Evolutionary conservation across 2,888 invertebrate species (phyloP), one percentile per base, ranked within the genome.

Genomic region (Oligia fasciuncula): DNA sequence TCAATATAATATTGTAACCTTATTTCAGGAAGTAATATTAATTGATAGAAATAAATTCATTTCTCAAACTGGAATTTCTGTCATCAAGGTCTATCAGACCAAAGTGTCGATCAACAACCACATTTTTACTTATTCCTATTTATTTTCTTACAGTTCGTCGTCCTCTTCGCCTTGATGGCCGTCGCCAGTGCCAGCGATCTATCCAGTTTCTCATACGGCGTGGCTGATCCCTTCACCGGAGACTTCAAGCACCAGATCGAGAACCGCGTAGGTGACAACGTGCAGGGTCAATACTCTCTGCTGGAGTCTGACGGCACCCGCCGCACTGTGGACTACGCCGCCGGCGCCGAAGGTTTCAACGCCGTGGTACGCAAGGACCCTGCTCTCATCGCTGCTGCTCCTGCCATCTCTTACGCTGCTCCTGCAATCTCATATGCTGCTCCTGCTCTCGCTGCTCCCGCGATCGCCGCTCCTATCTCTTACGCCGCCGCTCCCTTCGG

Each of bases 281-380:
- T 92, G 67, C 85, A 89, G 78, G 93, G 92, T 29, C 92, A 93
- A 81, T 92, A 93, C 90, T 92, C 97, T 70, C 93, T 97, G 73
- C 90, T 94, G 80, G 97, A 97, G 75, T 92, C 97, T 70, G 97
- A 97, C 87, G 97, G 97, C 88, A 96, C 95, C 72, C 94, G 95
- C 82, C 95, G 97, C 83, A 96, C 95, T 51, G 97, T 97, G 3
- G 97, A 97, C 92, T 97, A 97, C 92, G 96, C 96, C 43, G 96
- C 97, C 29, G 97, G 97, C 72, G 94, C 95, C 82, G 93, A 91
- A 80, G 97, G 97, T 19, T 97, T 97, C 94, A 97, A 97, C 93
- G 97, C 97, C 70, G 94, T 97, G 67, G 97, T 97, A 0, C 96
- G 95, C 92, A 96, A 95, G 87, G 97, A 96, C 92, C 93, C 94